A percentile compares a stretch with the other conserved stretches of the same genome.
Conservation (phyloP, 2,797 vertebrate species). For the Crax fasciolata region DNA sequence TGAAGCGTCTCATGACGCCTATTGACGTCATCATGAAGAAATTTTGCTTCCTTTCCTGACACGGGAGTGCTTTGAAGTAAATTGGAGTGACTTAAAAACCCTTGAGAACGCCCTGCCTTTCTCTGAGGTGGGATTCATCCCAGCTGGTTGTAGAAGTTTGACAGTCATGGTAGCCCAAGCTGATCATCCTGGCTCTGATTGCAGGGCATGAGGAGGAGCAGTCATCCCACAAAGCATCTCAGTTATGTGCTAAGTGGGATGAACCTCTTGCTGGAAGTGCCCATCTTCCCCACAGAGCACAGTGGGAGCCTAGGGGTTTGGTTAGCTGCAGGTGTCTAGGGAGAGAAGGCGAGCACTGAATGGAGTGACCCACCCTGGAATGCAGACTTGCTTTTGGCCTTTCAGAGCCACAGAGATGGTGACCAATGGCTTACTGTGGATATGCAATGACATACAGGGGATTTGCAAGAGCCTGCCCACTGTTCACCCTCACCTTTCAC, state of each 20-base stretch:
- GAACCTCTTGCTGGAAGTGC: background rate
- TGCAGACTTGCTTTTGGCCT: background rate
- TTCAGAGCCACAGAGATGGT: background rate
- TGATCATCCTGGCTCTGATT: background rate
- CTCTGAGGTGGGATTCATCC: constrained; percentile 15
- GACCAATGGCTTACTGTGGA: accelerated
- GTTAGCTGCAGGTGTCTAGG: background rate
- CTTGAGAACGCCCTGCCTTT: constrained; percentile 17
- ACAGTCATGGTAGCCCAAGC: background rate
- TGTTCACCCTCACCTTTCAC: too few relatives aligned
- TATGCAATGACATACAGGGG: background rate
- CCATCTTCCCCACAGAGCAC: background rate
- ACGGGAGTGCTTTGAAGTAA: background rate
- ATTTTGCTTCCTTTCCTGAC: constrained; percentile 28
- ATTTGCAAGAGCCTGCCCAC: background rate
- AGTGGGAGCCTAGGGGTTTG: background rate
- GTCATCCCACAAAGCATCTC: background rate
- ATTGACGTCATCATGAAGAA: constrained; percentile 26
- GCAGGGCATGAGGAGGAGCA: background rate
- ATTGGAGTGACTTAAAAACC: constrained; percentile 36
- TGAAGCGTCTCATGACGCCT: constrained; percentile 1
- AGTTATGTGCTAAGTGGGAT: background rate
- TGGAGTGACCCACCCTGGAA: background rate
- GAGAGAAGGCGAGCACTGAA: background rate
- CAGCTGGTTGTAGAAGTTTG: background rate